phyloP scores from a whole-genome alignment of 2,888 invertebrate species.

The Ophion ellenae region DNA sequence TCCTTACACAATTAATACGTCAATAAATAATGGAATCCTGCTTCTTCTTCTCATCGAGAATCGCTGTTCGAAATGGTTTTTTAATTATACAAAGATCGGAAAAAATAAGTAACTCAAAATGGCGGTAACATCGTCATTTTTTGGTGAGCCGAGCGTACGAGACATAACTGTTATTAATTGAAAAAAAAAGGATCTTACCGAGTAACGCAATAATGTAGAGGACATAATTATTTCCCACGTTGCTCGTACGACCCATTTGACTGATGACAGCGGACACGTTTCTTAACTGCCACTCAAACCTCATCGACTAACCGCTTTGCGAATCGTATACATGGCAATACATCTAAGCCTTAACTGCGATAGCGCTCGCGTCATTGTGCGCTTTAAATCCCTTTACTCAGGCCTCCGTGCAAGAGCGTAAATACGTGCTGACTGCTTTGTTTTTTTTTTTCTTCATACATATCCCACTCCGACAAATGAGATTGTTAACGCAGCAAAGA shows the following conservation, averaged over 20 bases:
- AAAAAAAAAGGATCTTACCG: conserved; percentile 13
- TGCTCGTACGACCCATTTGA: conserved; percentile 33
- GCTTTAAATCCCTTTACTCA: not conserved
- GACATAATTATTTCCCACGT: conserved; percentile 33
- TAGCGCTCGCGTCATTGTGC: conserved; percentile 17
- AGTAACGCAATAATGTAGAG: conserved; percentile 38
- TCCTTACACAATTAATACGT: too few relatives aligned
- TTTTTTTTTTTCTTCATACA: not conserved
- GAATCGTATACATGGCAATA: not conserved
- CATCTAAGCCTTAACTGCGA: conserved; percentile 13
- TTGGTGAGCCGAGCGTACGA: too few relatives aligned
- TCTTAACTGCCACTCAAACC: not conserved
- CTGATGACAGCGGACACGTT: not conserved
- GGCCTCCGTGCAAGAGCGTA: not conserved
- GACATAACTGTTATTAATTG: too few relatives aligned
- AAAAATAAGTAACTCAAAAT: too few relatives aligned
- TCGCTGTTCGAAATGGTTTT: too few relatives aligned
- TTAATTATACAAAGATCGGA: too few relatives aligned
- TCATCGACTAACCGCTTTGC: not conserved
- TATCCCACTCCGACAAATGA: not conserved
- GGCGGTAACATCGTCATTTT: not conserved
- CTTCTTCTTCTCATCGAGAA: too few relatives aligned
- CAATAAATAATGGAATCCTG: too few relatives aligned
- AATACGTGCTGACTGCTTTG: not conserved
- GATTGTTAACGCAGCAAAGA: not conserved